These are phyloP conservation scores for Bradypus variegatus DNA, from an alignment of 2,797 vertebrate species.

Conservation along the genomic window DNA sequence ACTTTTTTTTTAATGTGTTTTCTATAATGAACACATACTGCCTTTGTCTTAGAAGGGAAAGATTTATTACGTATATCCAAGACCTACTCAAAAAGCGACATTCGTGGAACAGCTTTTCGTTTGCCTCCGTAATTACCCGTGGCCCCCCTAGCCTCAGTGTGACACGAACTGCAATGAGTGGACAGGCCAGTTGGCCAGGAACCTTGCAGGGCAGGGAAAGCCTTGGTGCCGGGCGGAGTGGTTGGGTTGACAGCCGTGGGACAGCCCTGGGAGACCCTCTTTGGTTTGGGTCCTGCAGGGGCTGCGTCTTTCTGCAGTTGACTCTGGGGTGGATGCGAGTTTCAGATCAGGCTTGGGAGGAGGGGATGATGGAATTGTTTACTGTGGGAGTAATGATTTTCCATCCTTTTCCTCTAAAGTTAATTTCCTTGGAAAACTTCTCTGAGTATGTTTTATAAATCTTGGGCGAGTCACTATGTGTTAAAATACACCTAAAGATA, in stretches of 20 bases:
- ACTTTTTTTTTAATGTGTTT: background rate
- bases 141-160: too few species aligned
- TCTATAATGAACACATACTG: background rate
- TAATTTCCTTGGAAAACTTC: constrained; percentile 2
- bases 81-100: fast-evolving
- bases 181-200: fast-evolving
- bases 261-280: background rate
- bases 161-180: background rate
- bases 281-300: background rate
- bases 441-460: background rate
- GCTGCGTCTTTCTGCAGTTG: fast-evolving
- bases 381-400: background rate
- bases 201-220: background rate
- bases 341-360: fast-evolving
- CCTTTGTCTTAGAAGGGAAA: background rate
- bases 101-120: background rate
- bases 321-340: fast-evolving
- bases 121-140: background rate
- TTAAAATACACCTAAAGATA: background rate
- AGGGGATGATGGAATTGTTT: background rate
- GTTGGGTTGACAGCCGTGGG: background rate
- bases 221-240: fast-evolving
- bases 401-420: background rate
- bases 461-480: background rate
- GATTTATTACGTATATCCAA: background rate